Conservation (phyloP, 2,797 vertebrate species). For the Darevskia mixta region DNA sequence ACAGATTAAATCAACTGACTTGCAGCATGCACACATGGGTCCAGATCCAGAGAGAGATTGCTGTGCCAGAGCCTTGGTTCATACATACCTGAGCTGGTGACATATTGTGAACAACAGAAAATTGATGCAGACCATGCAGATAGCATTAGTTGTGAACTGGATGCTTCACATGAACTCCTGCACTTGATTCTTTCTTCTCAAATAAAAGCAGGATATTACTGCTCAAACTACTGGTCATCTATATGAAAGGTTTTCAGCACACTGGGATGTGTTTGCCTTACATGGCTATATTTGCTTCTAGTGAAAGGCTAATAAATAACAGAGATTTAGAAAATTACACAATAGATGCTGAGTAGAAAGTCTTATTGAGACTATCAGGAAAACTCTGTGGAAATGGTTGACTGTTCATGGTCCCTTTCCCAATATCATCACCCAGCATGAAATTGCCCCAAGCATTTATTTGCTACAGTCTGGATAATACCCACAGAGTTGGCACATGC, state of each 20-base stretch:
- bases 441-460: constrained; percentile 28
- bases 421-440: constrained; percentile 33
- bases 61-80: neutral
- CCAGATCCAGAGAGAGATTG: neutral
- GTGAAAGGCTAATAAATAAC: neutral
- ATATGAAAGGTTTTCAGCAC: neutral
- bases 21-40: neutral
- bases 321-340: neutral
- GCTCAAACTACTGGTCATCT: neutral
- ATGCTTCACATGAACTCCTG: neutral
- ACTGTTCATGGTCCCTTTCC: constrained; percentile 30
- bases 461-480: constrained; percentile 35
- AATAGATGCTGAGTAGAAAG: neutral
- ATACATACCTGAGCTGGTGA: neutral
- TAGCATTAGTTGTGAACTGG: neutral
- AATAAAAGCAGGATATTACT: neutral
- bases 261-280: neutral
- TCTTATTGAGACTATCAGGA: neutral
- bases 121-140: neutral
- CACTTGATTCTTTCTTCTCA: neutral
- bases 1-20: neutral
- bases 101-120: neutral
- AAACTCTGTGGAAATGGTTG: constrained; percentile 23
- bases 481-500: constrained; percentile 22
- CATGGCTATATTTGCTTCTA: neutral